These are phyloP conservation scores for Ceyx erithaca DNA, from an alignment of 2,797 vertebrate species.

Conservation along the genomic window DNA sequence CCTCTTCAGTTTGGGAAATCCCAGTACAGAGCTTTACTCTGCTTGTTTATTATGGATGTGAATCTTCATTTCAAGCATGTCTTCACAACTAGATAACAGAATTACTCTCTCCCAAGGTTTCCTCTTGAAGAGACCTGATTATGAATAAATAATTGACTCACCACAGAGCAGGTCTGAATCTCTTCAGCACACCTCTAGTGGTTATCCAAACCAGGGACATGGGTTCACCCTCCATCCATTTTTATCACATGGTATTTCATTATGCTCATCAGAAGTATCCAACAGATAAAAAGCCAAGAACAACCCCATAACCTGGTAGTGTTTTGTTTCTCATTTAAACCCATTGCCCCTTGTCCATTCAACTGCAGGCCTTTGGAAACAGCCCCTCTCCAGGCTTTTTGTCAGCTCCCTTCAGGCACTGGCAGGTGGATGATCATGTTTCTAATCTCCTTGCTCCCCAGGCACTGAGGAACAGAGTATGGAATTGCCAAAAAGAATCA, in stretches of 20 bases:
- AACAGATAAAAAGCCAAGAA: neutral
- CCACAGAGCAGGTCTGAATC: neutral
- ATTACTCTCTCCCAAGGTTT: neutral
- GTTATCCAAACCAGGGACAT: neutral
- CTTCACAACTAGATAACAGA: neutral
- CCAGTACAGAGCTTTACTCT: neutral
- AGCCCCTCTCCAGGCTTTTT: no score
- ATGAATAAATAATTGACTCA: rapidly evolving
- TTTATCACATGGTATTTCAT: neutral
- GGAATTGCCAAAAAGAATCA: neutral
- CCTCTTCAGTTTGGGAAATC: neutral
- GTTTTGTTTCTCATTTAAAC: no score
- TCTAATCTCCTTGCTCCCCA: neutral
- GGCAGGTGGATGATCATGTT: neutral
- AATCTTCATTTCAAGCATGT: neutral
- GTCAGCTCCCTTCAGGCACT: no score
- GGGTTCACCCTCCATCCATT: neutral
- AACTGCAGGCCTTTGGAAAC: no score
- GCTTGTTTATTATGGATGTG: neutral
- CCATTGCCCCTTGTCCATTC: no score
- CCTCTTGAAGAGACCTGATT: neutral
- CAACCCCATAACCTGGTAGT: neutral
- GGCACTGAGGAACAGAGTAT: neutral
- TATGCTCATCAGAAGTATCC: neutral
- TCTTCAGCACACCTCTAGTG: neutral